These are phyloP conservation scores for Aphelinus atriplicis DNA, from an alignment of 1,140 invertebrate genomes.

Conservation along the genomic window DNA sequence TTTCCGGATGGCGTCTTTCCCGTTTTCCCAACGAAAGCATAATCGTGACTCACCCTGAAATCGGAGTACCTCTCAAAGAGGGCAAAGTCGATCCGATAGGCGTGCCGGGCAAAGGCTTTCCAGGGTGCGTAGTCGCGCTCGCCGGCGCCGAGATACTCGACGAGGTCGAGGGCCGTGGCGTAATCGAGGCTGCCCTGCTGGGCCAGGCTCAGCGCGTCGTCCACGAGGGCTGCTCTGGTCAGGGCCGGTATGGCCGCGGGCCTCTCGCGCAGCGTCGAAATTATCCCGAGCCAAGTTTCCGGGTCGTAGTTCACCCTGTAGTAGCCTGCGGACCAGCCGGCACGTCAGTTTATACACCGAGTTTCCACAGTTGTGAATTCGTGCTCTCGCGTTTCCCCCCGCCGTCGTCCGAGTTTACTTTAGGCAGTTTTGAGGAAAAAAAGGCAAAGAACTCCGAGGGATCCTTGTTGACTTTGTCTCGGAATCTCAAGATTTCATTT, in stretches of 20 bases:
- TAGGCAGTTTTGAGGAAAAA: no score
- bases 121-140: slow-evolving; percentile 66
- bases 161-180: slow-evolving; percentile 66
- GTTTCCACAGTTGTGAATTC: no score
- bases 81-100: slow-evolving; percentile 61
- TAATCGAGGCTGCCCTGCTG: slow-evolving; percentile 70
- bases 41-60: slow-evolving; percentile 48
- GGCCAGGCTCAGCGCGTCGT: slow-evolving; percentile 67
- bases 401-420: no score
- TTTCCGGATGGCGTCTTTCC: no score
- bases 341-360: no score
- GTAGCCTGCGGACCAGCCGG: slow-evolving; percentile 61
- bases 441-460: no score
- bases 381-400: no score
- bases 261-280: slow-evolving; percentile 59
- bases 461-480: no score
- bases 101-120: slow-evolving; percentile 66
- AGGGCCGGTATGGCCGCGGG: slow-evolving; percentile 65
- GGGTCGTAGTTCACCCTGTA: slow-evolving; percentile 74
- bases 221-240: slow-evolving; percentile 70
- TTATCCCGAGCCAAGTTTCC: slow-evolving; percentile 70
- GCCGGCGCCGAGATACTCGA: slow-evolving; percentile 16
- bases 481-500: no score
- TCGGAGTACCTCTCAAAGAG: slow-evolving; percentile 52
- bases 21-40: no score